Evolutionary conservation across 2,797 vertebrate genomes (phyloP).

Genomic region (Bradypodion pumilum): DNA sequence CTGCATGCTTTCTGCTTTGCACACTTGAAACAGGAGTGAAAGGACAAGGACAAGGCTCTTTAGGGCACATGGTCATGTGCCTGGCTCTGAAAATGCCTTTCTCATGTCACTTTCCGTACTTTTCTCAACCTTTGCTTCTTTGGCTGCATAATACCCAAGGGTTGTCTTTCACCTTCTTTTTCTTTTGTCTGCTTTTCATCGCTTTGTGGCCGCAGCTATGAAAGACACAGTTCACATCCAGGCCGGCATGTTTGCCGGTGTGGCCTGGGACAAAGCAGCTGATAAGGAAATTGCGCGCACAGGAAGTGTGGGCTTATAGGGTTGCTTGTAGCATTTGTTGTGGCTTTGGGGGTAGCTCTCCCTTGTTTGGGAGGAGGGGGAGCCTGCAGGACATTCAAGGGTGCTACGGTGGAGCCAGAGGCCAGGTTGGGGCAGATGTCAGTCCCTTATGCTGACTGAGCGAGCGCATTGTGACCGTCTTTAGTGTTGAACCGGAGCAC

Average conservation of each 20-base stretch:
- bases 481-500: background rate
- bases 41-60: too few species aligned
- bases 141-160: rapidly evolving
- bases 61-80: too few species aligned
- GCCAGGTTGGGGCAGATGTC: background rate
- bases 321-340: background rate
- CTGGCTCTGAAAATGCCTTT: too few species aligned
- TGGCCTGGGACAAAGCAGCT: background rate
- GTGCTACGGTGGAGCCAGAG: background rate
- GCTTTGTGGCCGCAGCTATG: background rate
- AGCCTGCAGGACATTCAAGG: background rate
- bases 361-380: background rate
- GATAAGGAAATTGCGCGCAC: background rate
- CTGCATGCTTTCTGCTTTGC: too few species aligned
- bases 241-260: background rate
- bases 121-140: background rate
- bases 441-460: rapidly evolving
- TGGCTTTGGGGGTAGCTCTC: background rate
- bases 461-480: too few species aligned
- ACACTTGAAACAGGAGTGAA: too few species aligned
- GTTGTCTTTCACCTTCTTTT: background rate
- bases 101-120: too few species aligned
- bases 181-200: too few species aligned
- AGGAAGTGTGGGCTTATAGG: background rate
- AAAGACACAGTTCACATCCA: background rate